Conservation (phyloP, 2,888 invertebrate genomes). For the Eupeodes latifasciatus region DNA sequence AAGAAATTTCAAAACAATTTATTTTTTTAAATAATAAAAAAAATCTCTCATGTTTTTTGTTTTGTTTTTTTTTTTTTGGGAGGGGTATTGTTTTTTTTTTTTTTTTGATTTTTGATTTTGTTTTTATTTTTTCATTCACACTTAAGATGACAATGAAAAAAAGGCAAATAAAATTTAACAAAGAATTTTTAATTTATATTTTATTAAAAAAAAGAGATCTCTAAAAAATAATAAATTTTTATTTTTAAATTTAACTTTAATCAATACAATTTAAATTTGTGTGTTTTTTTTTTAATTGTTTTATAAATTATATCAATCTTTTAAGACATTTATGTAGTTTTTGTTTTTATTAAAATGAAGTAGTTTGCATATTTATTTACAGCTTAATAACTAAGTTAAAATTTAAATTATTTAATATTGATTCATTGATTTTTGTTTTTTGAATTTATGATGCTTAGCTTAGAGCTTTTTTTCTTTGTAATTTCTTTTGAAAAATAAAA, state of each 20-base stretch:
- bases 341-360: slow-evolving; percentile 61
- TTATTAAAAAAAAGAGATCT: slow-evolving; percentile 66
- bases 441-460: slow-evolving; percentile 65
- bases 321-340: slow-evolving; percentile 71
- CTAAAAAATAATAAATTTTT: slow-evolving; percentile 66
- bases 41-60: slow-evolving; percentile 49
- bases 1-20: slow-evolving; percentile 56
- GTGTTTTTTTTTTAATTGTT: slow-evolving; percentile 43
- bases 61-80: slow-evolving; percentile 47
- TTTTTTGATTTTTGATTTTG: slow-evolving; percentile 32
- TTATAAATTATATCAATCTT: slow-evolving; percentile 69
- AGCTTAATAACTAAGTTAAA: slow-evolving; percentile 68
- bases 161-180: slow-evolving; percentile 71
- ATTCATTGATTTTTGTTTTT: slow-evolving; percentile 20
- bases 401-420: slow-evolving; percentile 42
- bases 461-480: slow-evolving; percentile 63
- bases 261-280: slow-evolving; percentile 72
- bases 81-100: slow-evolving; percentile 35
- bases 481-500: slow-evolving; percentile 45
- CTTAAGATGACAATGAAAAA: slow-evolving; percentile 75
- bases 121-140: slow-evolving; percentile 50
- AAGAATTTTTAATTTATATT: slow-evolving; percentile 51
- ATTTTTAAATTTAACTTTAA: slow-evolving; percentile 49
- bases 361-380: slow-evolving; percentile 73
- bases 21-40: slow-evolving; percentile 55